A percentile compares a stretch with the other conserved stretches of the same genome.
Conservation (phyloP, 2,113 vertebrate species). For the Alethe diademata region DNA sequence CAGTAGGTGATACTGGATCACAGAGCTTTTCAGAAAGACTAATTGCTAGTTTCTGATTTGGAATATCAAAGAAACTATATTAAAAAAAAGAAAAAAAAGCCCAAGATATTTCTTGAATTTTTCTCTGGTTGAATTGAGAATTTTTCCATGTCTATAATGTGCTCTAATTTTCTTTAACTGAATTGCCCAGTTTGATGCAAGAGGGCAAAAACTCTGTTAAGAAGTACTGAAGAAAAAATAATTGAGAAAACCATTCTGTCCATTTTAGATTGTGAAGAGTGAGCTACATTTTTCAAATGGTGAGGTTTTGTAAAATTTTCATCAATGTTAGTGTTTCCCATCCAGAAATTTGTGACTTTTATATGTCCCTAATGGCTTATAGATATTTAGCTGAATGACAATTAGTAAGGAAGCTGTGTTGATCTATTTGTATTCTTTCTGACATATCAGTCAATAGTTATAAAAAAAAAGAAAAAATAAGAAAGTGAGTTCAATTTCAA, state of each 20-base stretch:
- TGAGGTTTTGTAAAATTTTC: neutral
- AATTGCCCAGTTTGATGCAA: neutral
- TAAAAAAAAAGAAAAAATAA: neutral
- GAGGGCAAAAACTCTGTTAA: neutral
- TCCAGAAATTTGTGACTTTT: neutral
- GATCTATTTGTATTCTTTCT: conserved; percentile 42
- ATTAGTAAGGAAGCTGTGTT: conserved; percentile 8
- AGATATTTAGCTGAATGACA: conserved; percentile 38
- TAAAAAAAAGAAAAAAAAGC: neutral
- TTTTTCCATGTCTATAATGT: neutral
- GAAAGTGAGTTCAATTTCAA: conserved; percentile 29
- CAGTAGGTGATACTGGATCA: neutral
- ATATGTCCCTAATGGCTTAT: neutral
- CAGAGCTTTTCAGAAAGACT: neutral
- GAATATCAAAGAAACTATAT: neutral
- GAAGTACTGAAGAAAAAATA: neutral
- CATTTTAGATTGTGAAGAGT: neutral
- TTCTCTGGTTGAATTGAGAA: neutral
- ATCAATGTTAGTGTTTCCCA: neutral
- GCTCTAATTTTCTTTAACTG: neutral
- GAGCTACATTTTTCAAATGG: neutral
- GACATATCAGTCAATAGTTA: neutral
- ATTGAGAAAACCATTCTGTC: neutral
- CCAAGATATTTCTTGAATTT: neutral
- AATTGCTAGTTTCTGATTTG: neutral